Conservation (phyloP, 2,797 vertebrate species). For the Myripristis jacobus region DNA sequence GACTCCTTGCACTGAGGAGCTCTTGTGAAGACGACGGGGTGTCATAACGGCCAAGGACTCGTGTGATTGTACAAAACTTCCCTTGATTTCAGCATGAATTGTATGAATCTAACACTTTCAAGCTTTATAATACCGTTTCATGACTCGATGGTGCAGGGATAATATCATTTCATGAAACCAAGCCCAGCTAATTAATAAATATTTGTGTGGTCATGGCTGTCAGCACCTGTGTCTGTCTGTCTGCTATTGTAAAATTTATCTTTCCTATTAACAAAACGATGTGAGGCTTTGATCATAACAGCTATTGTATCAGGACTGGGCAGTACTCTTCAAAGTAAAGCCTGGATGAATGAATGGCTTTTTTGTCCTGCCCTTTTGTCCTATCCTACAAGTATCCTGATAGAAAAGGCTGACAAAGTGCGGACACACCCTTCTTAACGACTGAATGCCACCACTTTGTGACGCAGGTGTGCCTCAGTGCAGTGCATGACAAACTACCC, state of each 20-base stretch:
- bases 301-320: background rate
- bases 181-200: too few species aligned
- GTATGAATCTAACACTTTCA: too few species aligned
- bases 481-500: background rate
- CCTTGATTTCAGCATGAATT: too few species aligned
- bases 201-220: too few species aligned
- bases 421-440: slow-evolving; percentile 34
- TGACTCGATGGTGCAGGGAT: too few species aligned
- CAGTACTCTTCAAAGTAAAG: slow-evolving; percentile 1
- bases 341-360: slow-evolving; percentile 24
- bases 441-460: slow-evolving; percentile 29
- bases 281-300: background rate
- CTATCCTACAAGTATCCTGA: slow-evolving; percentile 14
- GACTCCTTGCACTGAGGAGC: slow-evolving; percentile 47
- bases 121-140: too few species aligned
- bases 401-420: background rate
- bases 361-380: slow-evolving; percentile 32
- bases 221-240: background rate
- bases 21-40: slow-evolving; percentile 8
- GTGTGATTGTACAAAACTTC: background rate
- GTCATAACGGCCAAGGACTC: slow-evolving; percentile 37
- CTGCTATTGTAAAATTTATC: background rate
- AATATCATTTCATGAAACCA: too few species aligned
- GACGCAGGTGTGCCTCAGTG: slow-evolving; percentile 24
- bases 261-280: slow-evolving; percentile 12